Evolutionary conservation across 2,888 invertebrate species (phyloP).

Genomic region (Eupithecia dodoneata): DNA sequence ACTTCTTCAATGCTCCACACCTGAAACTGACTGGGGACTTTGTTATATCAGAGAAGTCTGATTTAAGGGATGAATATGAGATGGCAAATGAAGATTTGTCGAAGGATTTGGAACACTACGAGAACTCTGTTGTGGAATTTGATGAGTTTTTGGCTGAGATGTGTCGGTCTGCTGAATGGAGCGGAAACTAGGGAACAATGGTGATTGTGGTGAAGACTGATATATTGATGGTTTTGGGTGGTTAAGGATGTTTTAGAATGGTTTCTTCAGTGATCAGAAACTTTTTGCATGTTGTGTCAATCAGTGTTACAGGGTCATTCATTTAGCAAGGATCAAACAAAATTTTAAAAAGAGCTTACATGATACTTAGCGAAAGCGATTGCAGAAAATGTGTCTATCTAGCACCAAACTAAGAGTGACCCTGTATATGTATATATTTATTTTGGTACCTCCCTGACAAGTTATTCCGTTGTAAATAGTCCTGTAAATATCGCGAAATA

Average conservation of each 20-base stretch:
- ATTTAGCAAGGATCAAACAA: neutral
- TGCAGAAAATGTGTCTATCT: neutral
- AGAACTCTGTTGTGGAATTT: constrained; percentile 89
- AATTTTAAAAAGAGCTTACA: neutral
- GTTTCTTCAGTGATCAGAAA: constrained; percentile 5
- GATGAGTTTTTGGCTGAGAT: constrained; percentile 90
- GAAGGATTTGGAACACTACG: constrained; percentile 89
- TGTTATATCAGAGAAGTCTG: constrained; percentile 50
- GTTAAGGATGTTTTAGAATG: constrained; percentile 5
- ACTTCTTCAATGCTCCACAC: constrained; percentile 89
- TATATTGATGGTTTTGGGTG: constrained; percentile 13
- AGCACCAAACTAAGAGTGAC: neutral
- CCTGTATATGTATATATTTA: neutral
- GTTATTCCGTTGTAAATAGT: constrained; percentile 1
- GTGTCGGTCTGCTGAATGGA: constrained; percentile 86
- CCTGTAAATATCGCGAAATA: constrained; percentile 1
- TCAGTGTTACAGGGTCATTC: neutral
- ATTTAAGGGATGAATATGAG: constrained; percentile 59
- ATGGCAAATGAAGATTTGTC: constrained; percentile 84
- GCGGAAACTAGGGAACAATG: constrained; percentile 67
- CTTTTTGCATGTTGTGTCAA: neutral
- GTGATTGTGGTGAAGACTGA: constrained; percentile 34
- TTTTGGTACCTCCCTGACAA: neutral
- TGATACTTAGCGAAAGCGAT: neutral
- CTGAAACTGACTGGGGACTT: constrained; percentile 67